A percentile compares a stretch with the other conserved stretches of the same genome.
phyloP scores from a whole-genome alignment of 2,113 vertebrate species.

The Opisthocomus hoazin region DNA sequence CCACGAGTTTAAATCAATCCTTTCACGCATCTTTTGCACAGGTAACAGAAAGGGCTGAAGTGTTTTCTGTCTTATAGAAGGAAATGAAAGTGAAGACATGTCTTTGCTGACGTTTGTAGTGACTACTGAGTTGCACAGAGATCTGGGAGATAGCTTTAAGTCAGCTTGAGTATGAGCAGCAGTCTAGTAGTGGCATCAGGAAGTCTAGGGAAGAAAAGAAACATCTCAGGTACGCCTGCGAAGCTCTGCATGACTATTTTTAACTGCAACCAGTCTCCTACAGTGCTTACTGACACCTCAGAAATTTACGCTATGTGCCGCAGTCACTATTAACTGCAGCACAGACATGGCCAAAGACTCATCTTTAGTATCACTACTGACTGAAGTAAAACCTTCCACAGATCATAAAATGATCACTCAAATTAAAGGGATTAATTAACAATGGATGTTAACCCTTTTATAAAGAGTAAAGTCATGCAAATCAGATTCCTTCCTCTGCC shows the following conservation, averaged over 20 bases:
- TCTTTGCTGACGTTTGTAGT: not conserved
- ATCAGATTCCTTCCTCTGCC: not conserved
- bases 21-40: not conserved
- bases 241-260: not conserved
- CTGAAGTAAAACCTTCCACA: not conserved
- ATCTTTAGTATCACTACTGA: not conserved
- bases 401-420: not conserved
- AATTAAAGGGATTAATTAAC: not conserved
- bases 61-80: not conserved
- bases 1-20: not conserved
- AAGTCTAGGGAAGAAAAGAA: not conserved
- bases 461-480: not conserved
- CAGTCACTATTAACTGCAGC: not conserved
- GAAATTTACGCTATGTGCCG: not conserved
- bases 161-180: not conserved
- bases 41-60: not conserved
- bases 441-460: not conserved
- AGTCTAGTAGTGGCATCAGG: not conserved
- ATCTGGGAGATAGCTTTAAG: not conserved
- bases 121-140: not conserved
- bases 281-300: not conserved
- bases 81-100: not conserved
- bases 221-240: not conserved
- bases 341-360: not conserved
- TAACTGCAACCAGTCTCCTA: accelerated